Percentiles rank a stretch among this genome's conserved stretches.
Conservation (phyloP, 2,797 vertebrate species). For the Acanthopagrus latus region DNA sequence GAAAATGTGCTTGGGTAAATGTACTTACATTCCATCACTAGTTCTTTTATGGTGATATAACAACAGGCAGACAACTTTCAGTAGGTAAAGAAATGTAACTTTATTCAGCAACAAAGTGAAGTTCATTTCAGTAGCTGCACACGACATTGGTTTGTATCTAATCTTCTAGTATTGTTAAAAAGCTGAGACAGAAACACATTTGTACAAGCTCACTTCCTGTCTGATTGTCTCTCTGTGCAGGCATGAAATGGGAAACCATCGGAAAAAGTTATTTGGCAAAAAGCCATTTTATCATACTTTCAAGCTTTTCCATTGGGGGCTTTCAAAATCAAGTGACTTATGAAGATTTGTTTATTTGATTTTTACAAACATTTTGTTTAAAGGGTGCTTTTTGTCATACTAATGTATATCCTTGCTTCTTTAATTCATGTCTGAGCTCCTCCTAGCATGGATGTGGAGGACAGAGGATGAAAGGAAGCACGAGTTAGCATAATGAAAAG, state of each 20-base stretch:
- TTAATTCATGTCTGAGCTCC: no score
- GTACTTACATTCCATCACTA: no score
- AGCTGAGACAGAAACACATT: slow-evolving; percentile 59
- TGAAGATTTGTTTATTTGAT: slow-evolving; percentile 11
- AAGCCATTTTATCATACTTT: background rate
- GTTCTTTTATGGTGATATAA: background rate
- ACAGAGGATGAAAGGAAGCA: no score
- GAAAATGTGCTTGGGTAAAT: no score
- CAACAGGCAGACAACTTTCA: slow-evolving; percentile 23
- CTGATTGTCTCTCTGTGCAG: slow-evolving; percentile 81
- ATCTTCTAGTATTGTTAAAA: slow-evolving; percentile 58
- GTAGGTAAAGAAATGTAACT: slow-evolving; percentile 81
- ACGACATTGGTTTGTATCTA: slow-evolving; percentile 56
- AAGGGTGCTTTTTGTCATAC: no score
- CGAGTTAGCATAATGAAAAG: no score
- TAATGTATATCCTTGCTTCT: no score
- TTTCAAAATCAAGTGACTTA: slow-evolving; percentile 21
- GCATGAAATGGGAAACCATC: slow-evolving; percentile 38
- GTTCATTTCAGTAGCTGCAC: slow-evolving; percentile 74
- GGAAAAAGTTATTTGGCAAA: slow-evolving; percentile 47
- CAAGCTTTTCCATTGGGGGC: background rate
- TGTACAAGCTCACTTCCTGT: slow-evolving; percentile 50
- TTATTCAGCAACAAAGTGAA: slow-evolving; percentile 82
- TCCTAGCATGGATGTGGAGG: no score
- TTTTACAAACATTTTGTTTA: slow-evolving; percentile 23